Conservation (phyloP, 2,888 invertebrate species). For the Microctonus hyperodae region DNA sequence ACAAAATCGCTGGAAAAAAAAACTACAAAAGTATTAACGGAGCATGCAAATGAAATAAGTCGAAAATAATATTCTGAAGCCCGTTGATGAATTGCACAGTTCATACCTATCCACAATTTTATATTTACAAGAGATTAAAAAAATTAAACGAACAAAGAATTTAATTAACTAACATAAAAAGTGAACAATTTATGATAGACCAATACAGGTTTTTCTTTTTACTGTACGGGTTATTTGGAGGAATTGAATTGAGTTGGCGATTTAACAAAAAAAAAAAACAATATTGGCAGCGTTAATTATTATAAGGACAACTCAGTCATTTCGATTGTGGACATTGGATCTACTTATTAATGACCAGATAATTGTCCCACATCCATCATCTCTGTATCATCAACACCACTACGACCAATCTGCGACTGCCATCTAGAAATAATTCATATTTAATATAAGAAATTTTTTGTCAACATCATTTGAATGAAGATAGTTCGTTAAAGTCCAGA, state of each 20-base stretch:
- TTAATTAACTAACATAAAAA: no score
- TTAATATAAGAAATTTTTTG: no score
- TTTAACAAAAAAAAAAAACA: conserved; percentile 13
- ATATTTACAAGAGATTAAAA: neutral
- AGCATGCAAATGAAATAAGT: neutral
- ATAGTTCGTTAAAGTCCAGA: no score
- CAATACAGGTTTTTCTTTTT: no score
- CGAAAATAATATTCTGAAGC: neutral
- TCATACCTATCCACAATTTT: neutral
- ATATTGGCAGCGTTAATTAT: neutral
- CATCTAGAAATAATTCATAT: no score
- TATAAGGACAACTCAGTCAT: neutral
- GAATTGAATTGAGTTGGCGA: no score
- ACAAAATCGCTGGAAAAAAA: neutral
- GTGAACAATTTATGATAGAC: no score
- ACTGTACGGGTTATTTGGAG: no score
- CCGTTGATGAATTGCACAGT: neutral
- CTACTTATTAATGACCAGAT: conserved; percentile 52
- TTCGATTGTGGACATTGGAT: neutral
- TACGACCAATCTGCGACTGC: conserved; percentile 51
- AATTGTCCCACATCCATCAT: conserved; percentile 58
- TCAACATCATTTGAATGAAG: no score
- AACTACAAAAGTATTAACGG: neutral
- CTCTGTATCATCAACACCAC: conserved; percentile 56
- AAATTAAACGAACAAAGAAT: neutral